Evolutionary conservation across 1,140 invertebrate species (phyloP).

Genomic region (Aplysia californica): DNA sequence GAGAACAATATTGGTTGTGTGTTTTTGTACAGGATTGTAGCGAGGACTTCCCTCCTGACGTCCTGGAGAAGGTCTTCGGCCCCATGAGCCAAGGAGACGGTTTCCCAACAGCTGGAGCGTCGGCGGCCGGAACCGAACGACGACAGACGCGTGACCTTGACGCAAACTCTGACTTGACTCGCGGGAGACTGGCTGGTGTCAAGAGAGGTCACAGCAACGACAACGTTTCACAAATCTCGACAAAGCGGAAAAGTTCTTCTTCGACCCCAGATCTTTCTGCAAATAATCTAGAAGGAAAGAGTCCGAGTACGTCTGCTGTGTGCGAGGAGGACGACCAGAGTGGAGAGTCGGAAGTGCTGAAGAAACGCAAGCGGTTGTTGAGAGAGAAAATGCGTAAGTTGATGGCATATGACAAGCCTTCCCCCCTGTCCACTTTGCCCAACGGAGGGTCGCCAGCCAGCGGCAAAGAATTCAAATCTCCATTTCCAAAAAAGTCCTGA

Average conservation of each 20-base stretch:
- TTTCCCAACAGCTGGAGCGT: background rate
- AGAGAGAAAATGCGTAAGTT: constrained; percentile 36
- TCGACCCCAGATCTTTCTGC: too few relatives aligned
- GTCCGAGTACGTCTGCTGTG: too few relatives aligned
- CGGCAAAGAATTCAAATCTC: constrained; percentile 38
- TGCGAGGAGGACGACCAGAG: too few relatives aligned
- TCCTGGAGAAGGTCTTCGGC: constrained; percentile 26
- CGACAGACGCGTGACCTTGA: too few relatives aligned
- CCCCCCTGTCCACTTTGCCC: constrained; percentile 34
- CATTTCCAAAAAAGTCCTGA: background rate
- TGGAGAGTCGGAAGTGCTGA: background rate
- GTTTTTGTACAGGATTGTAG: too few relatives aligned
- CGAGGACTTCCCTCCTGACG: constrained; percentile 12
- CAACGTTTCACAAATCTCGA: too few relatives aligned
- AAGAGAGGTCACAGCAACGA: too few relatives aligned
- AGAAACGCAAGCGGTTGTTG: constrained; percentile 19
- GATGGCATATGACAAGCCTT: constrained; percentile 32
- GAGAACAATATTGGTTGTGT: too few relatives aligned
- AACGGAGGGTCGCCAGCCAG: constrained; percentile 22
- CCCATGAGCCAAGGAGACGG: constrained; percentile 21
- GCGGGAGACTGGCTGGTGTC: too few relatives aligned
- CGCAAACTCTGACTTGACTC: too few relatives aligned
- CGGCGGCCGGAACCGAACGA: background rate
- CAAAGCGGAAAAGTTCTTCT: too few relatives aligned
- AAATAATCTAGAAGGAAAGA: too few relatives aligned